These are phyloP conservation scores for Phortica okadai DNA, from an alignment of 2,888 invertebrate genomes.

Conservation along the genomic window DNA sequence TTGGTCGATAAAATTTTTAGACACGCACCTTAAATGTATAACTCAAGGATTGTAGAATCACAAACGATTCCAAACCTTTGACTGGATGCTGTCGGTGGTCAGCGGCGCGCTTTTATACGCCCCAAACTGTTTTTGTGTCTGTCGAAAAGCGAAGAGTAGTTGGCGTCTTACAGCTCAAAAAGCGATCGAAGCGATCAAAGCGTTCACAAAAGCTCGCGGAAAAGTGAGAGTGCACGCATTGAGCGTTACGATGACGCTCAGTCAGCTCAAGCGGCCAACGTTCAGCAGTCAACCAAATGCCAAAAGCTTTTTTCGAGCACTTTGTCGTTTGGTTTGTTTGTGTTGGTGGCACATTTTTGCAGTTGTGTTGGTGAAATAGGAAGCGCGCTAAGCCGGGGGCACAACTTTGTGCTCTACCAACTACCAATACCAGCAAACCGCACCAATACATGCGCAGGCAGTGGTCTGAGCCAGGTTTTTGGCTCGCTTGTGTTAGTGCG, in stretches of 20 bases:
- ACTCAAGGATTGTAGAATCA: conserved; percentile 76
- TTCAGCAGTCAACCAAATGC: neutral
- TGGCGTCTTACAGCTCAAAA: neutral
- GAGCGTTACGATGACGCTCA: neutral
- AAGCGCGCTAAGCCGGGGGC: neutral
- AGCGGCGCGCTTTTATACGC: conserved; percentile 77
- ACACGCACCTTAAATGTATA: conserved; percentile 77
- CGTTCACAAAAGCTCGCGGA: conserved; percentile 24
- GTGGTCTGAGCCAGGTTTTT: neutral
- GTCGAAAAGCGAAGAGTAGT: conserved; percentile 60
- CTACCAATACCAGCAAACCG: neutral
- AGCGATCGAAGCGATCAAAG: conserved; percentile 20
- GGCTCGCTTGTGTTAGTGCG: neutral
- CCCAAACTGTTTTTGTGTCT: conserved; percentile 68
- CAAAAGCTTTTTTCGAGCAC: neutral
- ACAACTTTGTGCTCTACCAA: neutral
- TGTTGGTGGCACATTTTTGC: neutral
- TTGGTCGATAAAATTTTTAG: conserved; percentile 48
- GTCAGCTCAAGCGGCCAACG: conserved; percentile 22
- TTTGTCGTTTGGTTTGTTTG: neutral
- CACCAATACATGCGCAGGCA: neutral
- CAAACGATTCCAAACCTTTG: conserved; percentile 77
- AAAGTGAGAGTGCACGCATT: conserved; percentile 12
- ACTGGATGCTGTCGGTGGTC: conserved; percentile 77
- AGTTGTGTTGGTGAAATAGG: neutral